A percentile compares a stretch with the other conserved stretches of the same genome.
These are phyloP conservation scores for Bombus pyrosoma DNA, from an alignment of 1,140 invertebrate genomes.

Conservation along the genomic window DNA sequence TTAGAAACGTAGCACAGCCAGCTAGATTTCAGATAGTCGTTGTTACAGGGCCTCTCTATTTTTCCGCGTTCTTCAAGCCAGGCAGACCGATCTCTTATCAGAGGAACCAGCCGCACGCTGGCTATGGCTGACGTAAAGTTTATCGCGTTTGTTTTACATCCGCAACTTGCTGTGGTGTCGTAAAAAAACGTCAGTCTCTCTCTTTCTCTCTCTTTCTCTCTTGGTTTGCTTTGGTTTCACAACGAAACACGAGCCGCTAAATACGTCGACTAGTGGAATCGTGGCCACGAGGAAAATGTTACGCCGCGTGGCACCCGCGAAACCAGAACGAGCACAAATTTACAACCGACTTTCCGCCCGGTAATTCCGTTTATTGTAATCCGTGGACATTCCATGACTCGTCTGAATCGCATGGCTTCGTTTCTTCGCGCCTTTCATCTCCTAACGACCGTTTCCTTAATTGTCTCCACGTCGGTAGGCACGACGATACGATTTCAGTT, in stretches of 20 bases:
- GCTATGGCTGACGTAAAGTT: constrained; percentile 46
- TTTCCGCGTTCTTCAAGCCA: constrained; percentile 30
- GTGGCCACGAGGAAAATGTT: not conserved
- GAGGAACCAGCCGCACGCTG: constrained; percentile 23
- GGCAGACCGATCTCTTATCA: constrained; percentile 46
- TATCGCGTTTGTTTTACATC: constrained; percentile 46
- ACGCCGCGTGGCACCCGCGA: not conserved
- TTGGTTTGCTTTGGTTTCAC: constrained; percentile 6
- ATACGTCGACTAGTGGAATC: not conserved
- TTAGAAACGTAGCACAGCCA: not conserved
- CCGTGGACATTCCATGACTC: not conserved
- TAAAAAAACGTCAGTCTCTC: not conserved
- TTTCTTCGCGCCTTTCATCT: not conserved
- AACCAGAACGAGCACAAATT: constrained; percentile 11
- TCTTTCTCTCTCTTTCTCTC: not conserved
- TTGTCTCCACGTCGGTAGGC: not conserved
- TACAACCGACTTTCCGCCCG: constrained; percentile 8
- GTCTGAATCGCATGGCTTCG: not conserved
- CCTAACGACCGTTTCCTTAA: not conserved
- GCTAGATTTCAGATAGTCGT: constrained; percentile 53
- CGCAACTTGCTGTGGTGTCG: not conserved
- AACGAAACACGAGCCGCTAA: constrained; percentile 35
- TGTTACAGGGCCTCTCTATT: constrained; percentile 12
- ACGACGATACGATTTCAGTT: not conserved
- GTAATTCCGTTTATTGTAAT: constrained; percentile 6